phyloP scores from a whole-genome alignment of 2,888 invertebrate species.

The Plagodis dolabraria region DNA sequence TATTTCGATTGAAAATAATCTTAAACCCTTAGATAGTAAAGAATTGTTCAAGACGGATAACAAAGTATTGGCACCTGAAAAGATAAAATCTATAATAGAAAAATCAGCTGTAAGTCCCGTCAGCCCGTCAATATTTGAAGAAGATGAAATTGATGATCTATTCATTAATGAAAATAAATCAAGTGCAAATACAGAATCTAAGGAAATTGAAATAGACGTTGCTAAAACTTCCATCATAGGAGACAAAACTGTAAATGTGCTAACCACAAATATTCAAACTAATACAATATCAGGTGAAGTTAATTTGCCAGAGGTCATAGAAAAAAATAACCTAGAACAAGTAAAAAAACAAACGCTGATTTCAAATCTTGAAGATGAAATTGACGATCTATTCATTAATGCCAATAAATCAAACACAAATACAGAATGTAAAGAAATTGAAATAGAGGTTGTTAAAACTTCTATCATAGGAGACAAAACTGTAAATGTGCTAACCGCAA shows the following conservation, averaged over 20 bases:
- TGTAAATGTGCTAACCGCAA: not conserved
- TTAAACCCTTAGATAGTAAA: slow-evolving; percentile 1
- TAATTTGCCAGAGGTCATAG: not conserved
- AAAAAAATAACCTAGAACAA: not conserved
- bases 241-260: slow-evolving; percentile 1
- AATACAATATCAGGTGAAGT: not conserved
- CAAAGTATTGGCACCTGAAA: slow-evolving; percentile 12
- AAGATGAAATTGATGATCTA: slow-evolving; percentile 55
- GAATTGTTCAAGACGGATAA: slow-evolving; percentile 9
- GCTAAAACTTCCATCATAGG: not conserved
- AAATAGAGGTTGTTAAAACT: slow-evolving; percentile 1
- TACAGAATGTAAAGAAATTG: slow-evolving; percentile 7
- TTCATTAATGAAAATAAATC: slow-evolving; percentile 39
- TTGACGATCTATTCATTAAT: slow-evolving; percentile 47
- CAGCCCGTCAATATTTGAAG: slow-evolving; percentile 60
- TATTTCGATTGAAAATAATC: slow-evolving; percentile 11
- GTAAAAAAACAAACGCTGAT: not conserved
- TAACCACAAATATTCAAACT: not conserved
- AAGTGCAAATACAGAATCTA: slow-evolving; percentile 13
- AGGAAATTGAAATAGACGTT: slow-evolving; percentile 5
- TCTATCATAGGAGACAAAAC: not conserved
- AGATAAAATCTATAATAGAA: slow-evolving; percentile 17
- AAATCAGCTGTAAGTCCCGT: slow-evolving; percentile 33
- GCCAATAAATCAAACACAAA: slow-evolving; percentile 28
- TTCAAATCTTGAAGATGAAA: slow-evolving; percentile 51